phyloP scores from a whole-genome alignment of 1,140 invertebrate genomes.

The Paraescarpia echinospica region DNA sequence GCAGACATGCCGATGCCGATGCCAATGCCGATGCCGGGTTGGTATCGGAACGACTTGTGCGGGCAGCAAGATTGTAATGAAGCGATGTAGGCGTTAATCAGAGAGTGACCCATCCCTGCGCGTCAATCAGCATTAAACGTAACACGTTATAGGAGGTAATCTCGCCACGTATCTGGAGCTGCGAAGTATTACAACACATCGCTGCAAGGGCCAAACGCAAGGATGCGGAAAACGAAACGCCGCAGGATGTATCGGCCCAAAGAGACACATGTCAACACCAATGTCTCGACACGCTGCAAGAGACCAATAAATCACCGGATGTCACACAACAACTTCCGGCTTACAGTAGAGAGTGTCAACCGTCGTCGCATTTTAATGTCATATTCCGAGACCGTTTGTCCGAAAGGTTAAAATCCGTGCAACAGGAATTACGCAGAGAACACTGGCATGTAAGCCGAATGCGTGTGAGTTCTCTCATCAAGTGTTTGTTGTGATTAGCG shows the following conservation, averaged over 20 bases:
- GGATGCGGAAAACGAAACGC: neutral
- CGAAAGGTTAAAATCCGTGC: no score
- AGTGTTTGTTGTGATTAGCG: no score
- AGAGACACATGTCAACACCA: neutral
- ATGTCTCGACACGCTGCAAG: neutral
- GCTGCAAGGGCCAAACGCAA: neutral
- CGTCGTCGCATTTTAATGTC: no score
- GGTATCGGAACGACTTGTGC: neutral
- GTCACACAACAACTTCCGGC: neutral
- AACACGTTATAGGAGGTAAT: neutral
- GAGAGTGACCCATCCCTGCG: neutral
- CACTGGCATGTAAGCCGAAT: no score
- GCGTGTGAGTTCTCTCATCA: no score
- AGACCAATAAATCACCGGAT: neutral
- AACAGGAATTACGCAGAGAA: no score
- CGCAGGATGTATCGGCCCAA: neutral
- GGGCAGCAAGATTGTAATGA: neutral
- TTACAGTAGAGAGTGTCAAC: no score
- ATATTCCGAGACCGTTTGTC: no score
- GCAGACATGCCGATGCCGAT: no score
- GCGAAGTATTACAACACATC: neutral
- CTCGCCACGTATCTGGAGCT: neutral
- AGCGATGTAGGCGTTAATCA: neutral
- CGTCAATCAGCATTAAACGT: neutral
- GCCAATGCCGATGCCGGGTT: no score